Base-by-base conservation (phyloP, 2,797 vertebrate species). In the Platyrinchus mystaceus region DNA sequence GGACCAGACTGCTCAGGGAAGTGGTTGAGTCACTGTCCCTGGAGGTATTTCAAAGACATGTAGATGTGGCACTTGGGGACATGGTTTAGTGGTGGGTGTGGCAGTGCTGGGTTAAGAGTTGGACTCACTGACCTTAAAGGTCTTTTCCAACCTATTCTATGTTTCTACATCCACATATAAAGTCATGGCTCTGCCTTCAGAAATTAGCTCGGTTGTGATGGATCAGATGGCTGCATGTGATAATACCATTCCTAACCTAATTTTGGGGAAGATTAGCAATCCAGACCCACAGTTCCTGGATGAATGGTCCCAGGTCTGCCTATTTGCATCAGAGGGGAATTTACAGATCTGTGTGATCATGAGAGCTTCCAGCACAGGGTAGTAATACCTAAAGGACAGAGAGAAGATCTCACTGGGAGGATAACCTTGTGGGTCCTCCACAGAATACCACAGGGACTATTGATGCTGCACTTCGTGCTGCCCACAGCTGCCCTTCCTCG, bases 11-110 rank as follows among this genome's bases (percentile, higher is more conserved):
- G 4, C 26, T 34, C 16, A 53, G 41, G 52, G 6, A 78, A 60
- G 22, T 7, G 0, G 0, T 21, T 47, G 30, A 24, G 34, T 67
- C 32, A 4, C 15, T 0, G 0, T 47, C 26, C 58, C 26, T 41
- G 39, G 8, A 71, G 15, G 4, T 32, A 27, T 58, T 71, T 66
- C 17, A 46, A 56, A 36, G 13, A 24, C 0, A 1, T 41, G 56
- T 32, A n/a, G 26, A 18, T 71, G 39, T 47, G 46, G 30, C 39
- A 18, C 27, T 1, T 55, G 27, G 16, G 46, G 20, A 47, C 13
- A 8, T 13, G 41, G 36, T n/a, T 73, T 43, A 67, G 27, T 18
- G 34, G 3, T 28, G 20, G 19, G 30, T 9, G 43, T 41, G 43
- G 23, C 64, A 76, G 23, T 5, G 36, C 27, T 69, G 16, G 7